Evolutionary conservation across 1,140 invertebrate genomes (phyloP), one percentile per base, ranked within the genome.

Genomic region (Dryas iulia): DNA sequence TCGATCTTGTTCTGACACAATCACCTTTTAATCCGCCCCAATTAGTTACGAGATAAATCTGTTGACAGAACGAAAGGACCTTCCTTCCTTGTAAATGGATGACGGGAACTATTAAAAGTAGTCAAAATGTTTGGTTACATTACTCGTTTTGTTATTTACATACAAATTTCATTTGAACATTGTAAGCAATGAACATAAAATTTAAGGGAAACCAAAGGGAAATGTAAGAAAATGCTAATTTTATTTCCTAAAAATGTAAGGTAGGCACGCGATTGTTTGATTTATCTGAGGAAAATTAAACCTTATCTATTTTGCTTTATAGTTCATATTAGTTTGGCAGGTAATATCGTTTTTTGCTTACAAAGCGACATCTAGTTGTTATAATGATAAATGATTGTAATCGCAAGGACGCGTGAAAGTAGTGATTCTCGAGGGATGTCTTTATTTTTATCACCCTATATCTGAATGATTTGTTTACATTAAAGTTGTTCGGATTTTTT

Each of bases 31-130:
- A 79, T 79, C 73, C 68, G 73, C 72, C 76, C 74, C 79, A 82
- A 79, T 82, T 79, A 82, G 64, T 77, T 69, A 72, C 59, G 61
- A 76, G 82, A 84, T 84, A 84, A 75, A 71, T 66, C 59, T 68
- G 76, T 70, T 59, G 76, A 81, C 73, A 74, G 70, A 18, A 47
- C 18, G 18, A 47, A 47, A 47, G 39, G 18, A 18, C 18, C 39
- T n/a, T n/a, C n/a, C n/a, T n/a, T n/a, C n/a, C n/a, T 47, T 47
- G 39, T 47, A 18, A 47, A 47, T 47, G 1, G 39, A n/a, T 47
- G 39, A 47, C 39, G 18, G 18, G 39, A 47, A 47, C 39, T 47
- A 47, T 47, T 47, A 47, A 21, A 47, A 47, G 39, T 21, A 4
- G 14, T 2, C 6, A 6, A 47, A 21, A 47, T 21, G 18, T 47